These are phyloP conservation scores for Leucoma salicis DNA, from an alignment of 2,888 invertebrate genomes.

Conservation along the genomic window DNA sequence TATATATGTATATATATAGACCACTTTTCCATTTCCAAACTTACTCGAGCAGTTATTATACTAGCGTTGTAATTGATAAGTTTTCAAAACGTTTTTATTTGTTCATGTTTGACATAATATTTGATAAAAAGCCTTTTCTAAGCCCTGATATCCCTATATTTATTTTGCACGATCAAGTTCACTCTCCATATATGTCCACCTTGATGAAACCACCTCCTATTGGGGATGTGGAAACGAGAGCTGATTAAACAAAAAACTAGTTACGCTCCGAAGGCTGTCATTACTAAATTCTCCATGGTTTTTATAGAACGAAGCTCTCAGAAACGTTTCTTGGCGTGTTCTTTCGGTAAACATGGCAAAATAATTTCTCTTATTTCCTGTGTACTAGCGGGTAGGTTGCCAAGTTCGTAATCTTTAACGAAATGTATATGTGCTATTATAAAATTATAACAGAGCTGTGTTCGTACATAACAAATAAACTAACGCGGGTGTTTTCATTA, in stretches of 20 bases:
- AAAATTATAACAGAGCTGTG: no score
- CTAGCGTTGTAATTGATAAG: not conserved
- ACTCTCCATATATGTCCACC: slow-evolving; percentile 42
- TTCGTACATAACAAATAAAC: no score
- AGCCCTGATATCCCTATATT: not conserved
- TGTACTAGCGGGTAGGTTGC: not conserved
- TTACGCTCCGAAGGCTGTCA: slow-evolving; percentile 66
- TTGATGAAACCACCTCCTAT: slow-evolving; percentile 48
- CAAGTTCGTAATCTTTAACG: not conserved
- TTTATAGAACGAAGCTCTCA: slow-evolving; percentile 51
- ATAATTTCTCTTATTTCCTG: slow-evolving; percentile 17
- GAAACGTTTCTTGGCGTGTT: slow-evolving; percentile 49
- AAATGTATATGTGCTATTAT: no score
- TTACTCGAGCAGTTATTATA: no score
- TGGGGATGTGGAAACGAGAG: slow-evolving; percentile 51
- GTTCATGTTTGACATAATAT: no score
- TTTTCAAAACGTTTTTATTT: no score
- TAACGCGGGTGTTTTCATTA: no score
- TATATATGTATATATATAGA: slow-evolving; percentile 9
- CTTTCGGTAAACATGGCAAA: slow-evolving; percentile 34
- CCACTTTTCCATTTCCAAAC: not conserved
- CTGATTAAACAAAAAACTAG: slow-evolving; percentile 54
- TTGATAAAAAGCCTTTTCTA: no score
- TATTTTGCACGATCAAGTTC: slow-evolving; percentile 23
- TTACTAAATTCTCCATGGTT: slow-evolving; percentile 68